Evolutionary conservation across 2,113 vertebrate genomes (phyloP), one percentile per base, ranked within the genome.

Genomic region (Loxodonta africana): DNA sequence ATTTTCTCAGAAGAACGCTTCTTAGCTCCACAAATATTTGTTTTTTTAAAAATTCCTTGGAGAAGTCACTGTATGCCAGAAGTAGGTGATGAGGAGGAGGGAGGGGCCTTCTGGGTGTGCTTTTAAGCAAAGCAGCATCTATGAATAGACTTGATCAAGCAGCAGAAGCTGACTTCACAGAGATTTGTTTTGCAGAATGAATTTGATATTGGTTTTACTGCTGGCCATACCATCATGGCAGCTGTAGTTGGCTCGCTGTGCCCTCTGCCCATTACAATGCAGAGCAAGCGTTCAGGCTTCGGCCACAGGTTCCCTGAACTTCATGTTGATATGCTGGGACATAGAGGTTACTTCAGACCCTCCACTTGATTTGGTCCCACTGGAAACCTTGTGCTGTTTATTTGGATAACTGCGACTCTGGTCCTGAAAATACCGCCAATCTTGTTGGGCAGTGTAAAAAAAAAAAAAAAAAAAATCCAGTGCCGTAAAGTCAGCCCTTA

Each of bases 1-100:
- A 26, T 86, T 94, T 93, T 88, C 83, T 83, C 48, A 46, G 69
- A 82, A 92, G 90, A 97, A 81, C 81, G 53, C 71, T 91, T 60
- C 93, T 95, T 60, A 80, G 63, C 76, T 60, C 67, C 63, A 89
- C 83, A 89, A 53, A 62, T 65, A 88, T 41, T 94, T 95, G 85
- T 97, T 80, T 94, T 90, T 67, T 78, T 30, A 88, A 51, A 73
- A 81, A 15, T 73, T 23, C 26, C 25, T 26, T 44, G 71, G 62
- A 78, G 91, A 82, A 91, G 23, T 95, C 65, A 17, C 6, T 46
- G 46, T 89, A 51, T 73, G 63, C 76, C 76, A 62, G 65, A 90
- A 74, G 44, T 33, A 76, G 84, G 57, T 0, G 5, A 26, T 26
- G 14, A 53, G 74, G 69, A 12, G 26, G 46, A n/a, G 77, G 63